These are phyloP conservation scores for Schrankia costaestrigalis DNA, from an alignment of 2,888 invertebrate species.

Conservation along the genomic window DNA sequence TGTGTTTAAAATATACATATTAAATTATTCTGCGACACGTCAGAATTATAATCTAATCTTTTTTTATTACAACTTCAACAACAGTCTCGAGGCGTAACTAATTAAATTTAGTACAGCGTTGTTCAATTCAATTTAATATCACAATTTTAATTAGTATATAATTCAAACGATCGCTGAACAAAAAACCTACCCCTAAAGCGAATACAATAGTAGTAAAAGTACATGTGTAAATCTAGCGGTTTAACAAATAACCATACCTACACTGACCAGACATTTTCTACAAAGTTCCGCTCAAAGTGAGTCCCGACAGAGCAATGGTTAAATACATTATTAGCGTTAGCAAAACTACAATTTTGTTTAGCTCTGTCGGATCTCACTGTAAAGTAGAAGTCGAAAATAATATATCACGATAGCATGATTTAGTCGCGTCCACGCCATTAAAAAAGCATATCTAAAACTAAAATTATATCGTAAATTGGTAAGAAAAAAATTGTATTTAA, in stretches of 20 bases:
- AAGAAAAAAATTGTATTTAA: conserved; percentile 28
- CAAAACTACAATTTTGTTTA: conserved; percentile 32
- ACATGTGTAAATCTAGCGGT: conserved; percentile 58
- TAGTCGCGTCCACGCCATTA: conserved; percentile 47
- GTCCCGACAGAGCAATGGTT: conserved; percentile 17
- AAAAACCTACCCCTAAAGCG: conserved; percentile 69
- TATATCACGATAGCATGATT: conserved; percentile 59
- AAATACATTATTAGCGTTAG: conserved; percentile 23
- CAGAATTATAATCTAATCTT: too few relatives aligned
- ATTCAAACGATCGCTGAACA: conserved; percentile 44
- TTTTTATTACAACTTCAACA: conserved; percentile 18
- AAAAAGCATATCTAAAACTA: conserved; percentile 35
- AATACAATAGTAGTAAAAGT: conserved; percentile 55
- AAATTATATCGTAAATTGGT: conserved; percentile 39
- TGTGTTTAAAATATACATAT: conserved; percentile 61
- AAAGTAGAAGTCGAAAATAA: conserved; percentile 52
- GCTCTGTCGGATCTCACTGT: conserved; percentile 27
- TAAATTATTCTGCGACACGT: conserved; percentile 29
- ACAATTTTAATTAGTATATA: conserved; percentile 24
- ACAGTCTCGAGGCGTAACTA: conserved; percentile 14
- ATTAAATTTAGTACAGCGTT: conserved; percentile 33
- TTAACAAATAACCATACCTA: conserved; percentile 57
- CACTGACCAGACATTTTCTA: conserved; percentile 60
- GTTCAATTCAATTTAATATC: conserved; percentile 29
- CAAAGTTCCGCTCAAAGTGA: conserved; percentile 24